phyloP scores from a whole-genome alignment of 1,140 invertebrate genomes.

The Ips typographus region DNA sequence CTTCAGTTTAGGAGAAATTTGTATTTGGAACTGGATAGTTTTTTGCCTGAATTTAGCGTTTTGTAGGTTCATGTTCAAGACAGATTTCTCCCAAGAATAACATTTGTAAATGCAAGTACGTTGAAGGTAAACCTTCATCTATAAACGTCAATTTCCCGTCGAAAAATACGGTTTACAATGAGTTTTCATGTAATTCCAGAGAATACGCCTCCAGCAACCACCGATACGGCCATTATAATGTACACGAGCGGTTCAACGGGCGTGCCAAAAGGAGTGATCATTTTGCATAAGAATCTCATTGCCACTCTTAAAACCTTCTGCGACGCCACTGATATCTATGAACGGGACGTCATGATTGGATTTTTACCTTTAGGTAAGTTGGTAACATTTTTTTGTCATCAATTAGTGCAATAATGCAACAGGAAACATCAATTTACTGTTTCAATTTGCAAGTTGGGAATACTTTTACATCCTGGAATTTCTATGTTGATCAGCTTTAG shows the following conservation, averaged over 20 bases:
- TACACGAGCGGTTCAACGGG: constrained; percentile 95
- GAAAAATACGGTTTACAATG: not conserved
- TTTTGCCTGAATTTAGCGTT: not conserved
- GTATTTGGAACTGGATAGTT: not conserved
- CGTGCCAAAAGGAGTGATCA: constrained; percentile 81
- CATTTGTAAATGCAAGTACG: constrained; percentile 8
- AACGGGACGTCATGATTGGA: constrained; percentile 86
- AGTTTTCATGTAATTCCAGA: constrained; percentile 49
- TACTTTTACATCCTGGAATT: too few species aligned
- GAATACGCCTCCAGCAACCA: constrained; percentile 60
- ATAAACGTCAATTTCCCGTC: not conserved
- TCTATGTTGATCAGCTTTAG: too few species aligned
- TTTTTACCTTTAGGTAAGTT: constrained; percentile 79
- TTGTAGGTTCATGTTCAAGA: not conserved
- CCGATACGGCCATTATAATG: constrained; percentile 92
- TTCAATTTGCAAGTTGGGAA: too few species aligned
- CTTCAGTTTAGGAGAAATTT: not conserved
- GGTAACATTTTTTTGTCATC: too few species aligned
- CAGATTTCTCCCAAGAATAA: not conserved
- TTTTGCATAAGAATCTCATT: constrained; percentile 91
- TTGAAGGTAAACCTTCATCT: not conserved
- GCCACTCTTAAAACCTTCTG: constrained; percentile 85
- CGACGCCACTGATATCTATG: constrained; percentile 70
- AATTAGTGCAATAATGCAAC: not conserved
- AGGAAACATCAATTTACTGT: too few species aligned